Conservation (phyloP, 2,888 invertebrate genomes). For the Sepiola atlantica region DNA sequence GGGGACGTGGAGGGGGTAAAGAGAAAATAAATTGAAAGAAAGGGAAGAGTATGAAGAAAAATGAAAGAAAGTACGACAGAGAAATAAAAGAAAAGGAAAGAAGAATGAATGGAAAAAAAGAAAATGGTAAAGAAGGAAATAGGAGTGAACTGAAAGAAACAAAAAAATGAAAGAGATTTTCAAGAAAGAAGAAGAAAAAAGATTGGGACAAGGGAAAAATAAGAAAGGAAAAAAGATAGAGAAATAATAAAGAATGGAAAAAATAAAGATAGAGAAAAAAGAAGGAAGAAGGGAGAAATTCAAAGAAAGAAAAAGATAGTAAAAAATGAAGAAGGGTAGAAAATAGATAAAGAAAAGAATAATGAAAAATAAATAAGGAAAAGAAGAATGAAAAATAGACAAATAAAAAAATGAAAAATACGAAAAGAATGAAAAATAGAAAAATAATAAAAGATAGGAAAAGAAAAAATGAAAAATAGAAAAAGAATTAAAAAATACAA, state of each 20-base stretch:
- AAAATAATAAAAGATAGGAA: not conserved
- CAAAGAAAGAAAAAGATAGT: not conserved
- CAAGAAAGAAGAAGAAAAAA: not conserved
- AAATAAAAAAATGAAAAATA: too few relatives aligned
- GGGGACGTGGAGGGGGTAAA: not conserved
- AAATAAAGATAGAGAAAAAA: too few relatives aligned
- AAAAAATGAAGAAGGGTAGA: not conserved
- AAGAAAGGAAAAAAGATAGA: not conserved
- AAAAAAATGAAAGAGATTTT: not conserved
- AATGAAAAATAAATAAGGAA: too few relatives aligned
- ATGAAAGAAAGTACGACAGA: not conserved
- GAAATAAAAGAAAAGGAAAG: not conserved
- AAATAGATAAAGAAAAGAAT: too few relatives aligned
- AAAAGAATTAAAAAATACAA: too few relatives aligned
- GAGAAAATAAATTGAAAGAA: too few relatives aligned
- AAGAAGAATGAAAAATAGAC: too few relatives aligned
- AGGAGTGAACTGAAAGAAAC: not conserved
- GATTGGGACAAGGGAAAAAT: not conserved
- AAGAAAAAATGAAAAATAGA: too few relatives aligned
- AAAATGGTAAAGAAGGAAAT: not conserved
- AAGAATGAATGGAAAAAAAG: not conserved
- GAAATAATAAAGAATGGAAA: too few relatives aligned
- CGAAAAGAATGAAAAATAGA: not conserved
- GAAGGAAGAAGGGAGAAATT: too few relatives aligned
- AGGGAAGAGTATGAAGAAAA: not conserved